Evolutionary conservation across 2,113 vertebrate species (phyloP).

Genomic region (Lepisosteus osseus): DNA sequence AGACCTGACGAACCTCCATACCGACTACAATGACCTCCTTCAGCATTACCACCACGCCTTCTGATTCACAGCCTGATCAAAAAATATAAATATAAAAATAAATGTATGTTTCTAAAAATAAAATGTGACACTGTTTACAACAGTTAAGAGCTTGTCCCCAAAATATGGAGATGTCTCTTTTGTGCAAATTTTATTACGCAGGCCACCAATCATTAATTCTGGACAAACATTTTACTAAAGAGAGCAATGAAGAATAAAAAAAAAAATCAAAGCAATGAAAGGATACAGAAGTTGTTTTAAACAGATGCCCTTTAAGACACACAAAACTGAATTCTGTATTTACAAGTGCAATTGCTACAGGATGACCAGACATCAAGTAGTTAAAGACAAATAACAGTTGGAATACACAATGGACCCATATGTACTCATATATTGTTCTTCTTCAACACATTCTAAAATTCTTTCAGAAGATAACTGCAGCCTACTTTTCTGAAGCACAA

Average conservation of each 20-base stretch:
- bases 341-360: not conserved
- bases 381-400: not conserved
- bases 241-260: not conserved
- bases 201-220: not conserved
- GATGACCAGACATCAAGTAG: not conserved
- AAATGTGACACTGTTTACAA: not conserved
- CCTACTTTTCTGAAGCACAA: not conserved
- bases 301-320: not conserved
- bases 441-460: conserved; percentile 7
- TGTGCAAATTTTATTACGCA: conserved; percentile 5
- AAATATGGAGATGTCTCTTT: not conserved
- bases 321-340: not conserved
- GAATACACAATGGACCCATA: not conserved
- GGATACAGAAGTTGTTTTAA: conserved; percentile 1
- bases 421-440: not conserved
- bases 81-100: not conserved
- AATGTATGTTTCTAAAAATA: not conserved
- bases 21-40: no score
- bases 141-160: not conserved
- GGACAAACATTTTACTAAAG: not conserved
- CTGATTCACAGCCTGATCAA: not conserved
- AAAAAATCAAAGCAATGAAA: not conserved
- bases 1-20: no score
- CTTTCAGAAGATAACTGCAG: not conserved
- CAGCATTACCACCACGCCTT: no score